A percentile compares a stretch with the other conserved stretches of the same genome.
phyloP scores from a whole-genome alignment of 1,140 invertebrate species.

The Drosophila auraria region DNA sequence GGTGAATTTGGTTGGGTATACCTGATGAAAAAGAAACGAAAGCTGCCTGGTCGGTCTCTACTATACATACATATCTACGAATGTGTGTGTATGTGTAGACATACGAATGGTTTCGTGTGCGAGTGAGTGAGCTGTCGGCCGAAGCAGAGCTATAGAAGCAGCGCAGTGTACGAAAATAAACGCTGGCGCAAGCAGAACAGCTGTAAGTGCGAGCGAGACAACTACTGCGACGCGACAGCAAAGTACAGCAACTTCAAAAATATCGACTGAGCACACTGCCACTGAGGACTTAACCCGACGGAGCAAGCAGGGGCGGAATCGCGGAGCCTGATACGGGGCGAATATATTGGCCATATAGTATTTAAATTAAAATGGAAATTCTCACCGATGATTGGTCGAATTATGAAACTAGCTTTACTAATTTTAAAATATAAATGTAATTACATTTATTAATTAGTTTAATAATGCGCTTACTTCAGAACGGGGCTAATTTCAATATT shows the following conservation, averaged over 20 bases:
- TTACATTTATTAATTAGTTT: too few species aligned
- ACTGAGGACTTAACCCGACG: conserved; percentile 46
- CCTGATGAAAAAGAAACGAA: conserved; percentile 66
- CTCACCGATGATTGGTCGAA: too few species aligned
- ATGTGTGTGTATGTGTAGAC: conserved; percentile 23
- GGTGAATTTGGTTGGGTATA: conserved; percentile 58
- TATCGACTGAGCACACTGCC: conserved; percentile 68
- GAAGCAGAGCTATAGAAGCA: conserved; percentile 54
- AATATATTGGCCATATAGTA: neutral
- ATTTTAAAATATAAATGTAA: too few species aligned
- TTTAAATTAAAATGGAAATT: neutral
- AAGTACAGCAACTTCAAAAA: conserved; percentile 84
- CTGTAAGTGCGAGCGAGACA: conserved; percentile 66
- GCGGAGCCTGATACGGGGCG: conserved; percentile 30
- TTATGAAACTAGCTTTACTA: neutral
- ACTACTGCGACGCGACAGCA: conserved; percentile 77
- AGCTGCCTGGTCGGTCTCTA: conserved; percentile 60
- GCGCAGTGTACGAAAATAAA: conserved; percentile 77
- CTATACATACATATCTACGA: conserved; percentile 3
- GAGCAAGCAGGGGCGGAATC: conserved; percentile 42
- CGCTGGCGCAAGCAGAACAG: conserved; percentile 62
- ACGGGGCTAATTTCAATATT: too few species aligned
- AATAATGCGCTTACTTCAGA: too few species aligned
- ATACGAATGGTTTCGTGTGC: conserved; percentile 10
- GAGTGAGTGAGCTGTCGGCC: conserved; percentile 41